Base-by-base conservation (phyloP, 2,888 invertebrate genomes). In the Alsophila aescularia region DNA sequence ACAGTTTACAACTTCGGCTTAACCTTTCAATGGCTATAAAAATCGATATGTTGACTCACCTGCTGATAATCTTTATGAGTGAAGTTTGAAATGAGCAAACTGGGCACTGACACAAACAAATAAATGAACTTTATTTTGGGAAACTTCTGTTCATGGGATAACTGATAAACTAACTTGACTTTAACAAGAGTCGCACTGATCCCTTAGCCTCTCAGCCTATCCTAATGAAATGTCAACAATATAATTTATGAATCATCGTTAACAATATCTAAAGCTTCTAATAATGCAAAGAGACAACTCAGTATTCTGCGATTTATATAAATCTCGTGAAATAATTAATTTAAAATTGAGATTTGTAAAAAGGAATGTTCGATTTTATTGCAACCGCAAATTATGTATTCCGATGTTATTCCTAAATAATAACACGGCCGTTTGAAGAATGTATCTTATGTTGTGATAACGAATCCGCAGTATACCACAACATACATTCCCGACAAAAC, bases 191-290 rank as follows among this genome's bases (percentile, higher is more conserved):
- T 51, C 41, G 32, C 59, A 59, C 60, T 62, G 64, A 70, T 60
- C 72, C 72, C 71, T 72, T 69, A 73, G 57, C 75, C 69, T 68
- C 75, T 70, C 66, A 62, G 62, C 73, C 72, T 76, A 77, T 58
- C 62, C 73, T 77, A 76, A 74, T 67, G 74, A 67, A 74, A 68
- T 75, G 70, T 71, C 72, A 79, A 79, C 75, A 75, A 79, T 73
- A 75, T 69, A 73, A 71, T 68, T 58, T 53, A 66, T 60, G 52
- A 66, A 66, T 67, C 63, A 72, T 64, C 71, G 69, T 75, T 65
- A 75, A 73, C 72, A 76, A 74, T 75, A 73, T 74, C 73, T 74
- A 77, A 74, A 73, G 69, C 74, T 68, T 75, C 67, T 75, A 76
- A 74, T 70, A 73, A 77, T 70, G 72, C 66, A 75, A 64, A 66